phyloP scores from a whole-genome alignment of 2,797 vertebrate species.

The Crocidura indochinensis region DNA sequence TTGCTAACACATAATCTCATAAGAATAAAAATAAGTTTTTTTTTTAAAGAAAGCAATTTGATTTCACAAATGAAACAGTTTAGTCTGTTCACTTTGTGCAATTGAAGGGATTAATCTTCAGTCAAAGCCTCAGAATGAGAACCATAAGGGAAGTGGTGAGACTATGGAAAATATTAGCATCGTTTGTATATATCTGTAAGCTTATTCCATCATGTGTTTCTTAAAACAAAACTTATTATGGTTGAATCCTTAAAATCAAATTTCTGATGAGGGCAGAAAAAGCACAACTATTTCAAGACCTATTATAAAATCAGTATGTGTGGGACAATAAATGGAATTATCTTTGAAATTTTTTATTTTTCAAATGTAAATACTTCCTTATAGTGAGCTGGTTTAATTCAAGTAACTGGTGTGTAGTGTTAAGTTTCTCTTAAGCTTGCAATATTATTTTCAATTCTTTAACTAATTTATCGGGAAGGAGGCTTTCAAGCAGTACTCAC shows the following conservation, averaged over 20 bases:
- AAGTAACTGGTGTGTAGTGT: no score
- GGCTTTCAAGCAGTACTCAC: no score
- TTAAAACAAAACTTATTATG: neutral
- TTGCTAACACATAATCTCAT: slow-evolving; percentile 79
- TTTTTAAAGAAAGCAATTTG: slow-evolving; percentile 67
- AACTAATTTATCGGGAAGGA: no score
- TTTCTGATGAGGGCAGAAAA: slow-evolving; percentile 16
- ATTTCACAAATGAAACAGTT: slow-evolving; percentile 61
- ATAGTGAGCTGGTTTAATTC: neutral
- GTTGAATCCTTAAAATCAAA: neutral
- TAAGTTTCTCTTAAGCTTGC: neutral
- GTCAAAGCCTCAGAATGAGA: neutral
- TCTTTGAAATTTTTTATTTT: neutral
- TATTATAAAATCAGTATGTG: neutral
- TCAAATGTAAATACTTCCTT: neutral
- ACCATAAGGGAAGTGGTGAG: neutral
- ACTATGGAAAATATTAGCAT: neutral
- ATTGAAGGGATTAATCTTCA: slow-evolving; percentile 36
- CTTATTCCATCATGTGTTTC: neutral
- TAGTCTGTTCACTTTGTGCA: neutral
- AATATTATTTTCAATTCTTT: no score
- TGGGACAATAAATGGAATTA: neutral
- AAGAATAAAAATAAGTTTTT: slow-evolving; percentile 83
- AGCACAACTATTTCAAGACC: neutral
- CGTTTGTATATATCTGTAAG: neutral